Evolutionary conservation across 1,140 invertebrate species (phyloP).

Genomic region (Nasonia vitripennis): DNA sequence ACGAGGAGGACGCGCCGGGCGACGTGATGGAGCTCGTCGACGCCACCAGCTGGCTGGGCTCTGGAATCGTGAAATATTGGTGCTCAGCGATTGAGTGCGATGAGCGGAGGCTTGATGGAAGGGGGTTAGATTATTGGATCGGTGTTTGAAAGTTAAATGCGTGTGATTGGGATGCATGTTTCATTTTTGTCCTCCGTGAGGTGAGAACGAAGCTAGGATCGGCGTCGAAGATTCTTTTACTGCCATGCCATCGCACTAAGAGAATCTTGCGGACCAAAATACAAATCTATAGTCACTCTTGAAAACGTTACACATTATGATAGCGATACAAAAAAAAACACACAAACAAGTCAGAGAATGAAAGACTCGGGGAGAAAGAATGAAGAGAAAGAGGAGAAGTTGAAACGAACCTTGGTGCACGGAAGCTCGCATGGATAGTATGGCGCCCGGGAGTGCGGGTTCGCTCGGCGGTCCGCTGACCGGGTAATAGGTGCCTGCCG

Average conservation of each 20-base stretch:
- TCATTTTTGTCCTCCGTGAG: neutral
- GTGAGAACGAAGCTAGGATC: neutral
- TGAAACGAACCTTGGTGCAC: slow-evolving; percentile 76
- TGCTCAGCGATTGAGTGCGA: neutral
- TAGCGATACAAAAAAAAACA: slow-evolving; percentile 20
- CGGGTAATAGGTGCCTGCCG: slow-evolving; percentile 94
- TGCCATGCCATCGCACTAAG: neutral
- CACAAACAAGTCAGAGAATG: neutral
- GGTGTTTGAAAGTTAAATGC: neutral
- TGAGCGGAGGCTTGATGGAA: neutral
- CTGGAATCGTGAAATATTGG: slow-evolving; percentile 30
- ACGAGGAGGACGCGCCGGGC: slow-evolving; percentile 70
- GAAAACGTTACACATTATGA: slow-evolving; percentile 1
- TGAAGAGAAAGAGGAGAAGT: slow-evolving; percentile 54
- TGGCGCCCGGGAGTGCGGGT: slow-evolving; percentile 75
- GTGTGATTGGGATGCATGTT: neutral
- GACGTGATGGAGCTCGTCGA: slow-evolving; percentile 63
- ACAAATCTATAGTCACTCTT: slow-evolving; percentile 11
- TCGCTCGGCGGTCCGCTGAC: slow-evolving; percentile 83
- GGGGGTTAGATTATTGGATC: neutral
- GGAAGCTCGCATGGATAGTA: slow-evolving; percentile 76
- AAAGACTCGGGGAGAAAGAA: neutral
- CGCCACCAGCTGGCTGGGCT: slow-evolving; percentile 4
- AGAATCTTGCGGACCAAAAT: neutral
- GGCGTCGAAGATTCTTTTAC: neutral